Evolutionary conservation across 2,113 vertebrate species (phyloP), one percentile per base, ranked within the genome.

Genomic region (Eretmochelys imbricata): DNA sequence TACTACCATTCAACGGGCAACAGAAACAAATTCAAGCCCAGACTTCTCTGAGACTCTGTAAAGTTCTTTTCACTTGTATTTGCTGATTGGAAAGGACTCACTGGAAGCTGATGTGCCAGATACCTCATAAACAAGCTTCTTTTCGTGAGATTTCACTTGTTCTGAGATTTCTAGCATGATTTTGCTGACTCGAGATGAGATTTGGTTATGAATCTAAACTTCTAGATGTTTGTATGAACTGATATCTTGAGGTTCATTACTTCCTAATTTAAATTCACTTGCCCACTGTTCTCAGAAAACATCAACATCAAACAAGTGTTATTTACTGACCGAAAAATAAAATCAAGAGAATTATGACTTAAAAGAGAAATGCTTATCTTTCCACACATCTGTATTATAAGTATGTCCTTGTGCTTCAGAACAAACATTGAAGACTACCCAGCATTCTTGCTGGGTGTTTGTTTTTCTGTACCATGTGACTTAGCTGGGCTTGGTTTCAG

Each of bases 141-240:
- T 76, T 46, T 76, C 24, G 27, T 89, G 88, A 50, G 95, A 91
- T 94, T 93, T 94, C 42, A 94, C 94, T 75, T 89, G 83, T 50
- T 93, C 92, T 91, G 84, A 89, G 88, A 96, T 75, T 57, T 87
- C 27, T 55, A 88, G 46, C 90, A 80, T 57, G 78, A 89, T 92
- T 93, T 95, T 94, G 57, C 87, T 83, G 75, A 75, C 57, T 91
- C 89, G 92, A 92, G 84, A 88, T 17, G 53, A 84, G 92, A 78
- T 89, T 90, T 84, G 87, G 80, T 29, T 38, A 93, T 72, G 55
- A 85, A 85, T 53, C 59, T 89, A 89, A 96, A 62, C 69, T 85
- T 81, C 24, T 38, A 89, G 29, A 79, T 95, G 78, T 83, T 95
- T 91, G 94, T 75, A 62, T 89, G 4, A 91, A 94, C 75, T 38